Base-by-base conservation (phyloP, 2,113 vertebrate species). In the Hyla sarda region DNA sequence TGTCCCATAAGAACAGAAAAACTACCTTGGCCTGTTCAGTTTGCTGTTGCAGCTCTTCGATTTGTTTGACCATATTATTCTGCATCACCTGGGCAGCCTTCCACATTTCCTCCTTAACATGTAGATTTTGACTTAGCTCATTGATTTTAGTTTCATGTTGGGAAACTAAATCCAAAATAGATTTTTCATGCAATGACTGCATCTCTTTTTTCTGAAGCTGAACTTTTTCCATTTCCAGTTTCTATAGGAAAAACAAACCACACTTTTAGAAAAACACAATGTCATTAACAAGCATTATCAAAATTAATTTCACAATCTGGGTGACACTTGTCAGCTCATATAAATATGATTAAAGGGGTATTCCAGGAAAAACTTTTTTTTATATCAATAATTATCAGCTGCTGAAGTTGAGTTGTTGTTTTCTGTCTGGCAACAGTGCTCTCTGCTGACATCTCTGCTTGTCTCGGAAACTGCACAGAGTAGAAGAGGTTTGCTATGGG, bases 21-120 rank as follows among this genome's bases (percentile, higher is more conserved):
- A 30, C 0, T 93, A 99, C 98, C 92, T 93, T 92, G 88, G 92
- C 94, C 83, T 95, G 93, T 74, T 98, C 95, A 0, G 96, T 96
- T 83, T 95, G 94, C 5, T 90, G 89, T 83, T 91, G 93, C 90
- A 98, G 91, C 82, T 96, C 95, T 58, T 94, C 93, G 37, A 95
- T 87, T 88, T 92, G 89, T 84, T 93, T 93, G 89, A 95, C 89
- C 81, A 97, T 88, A 81, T 94, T 89, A 0, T 75, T 85, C 30
- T 91, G 93, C 79, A 92, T 92, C 81, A 92, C 90, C 3, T 90
- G 93, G 2, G 94, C 92, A 0, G 74, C 88, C 23, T 90, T 87
- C 80, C 96, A 93, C 9, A 92, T 93, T 85, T 93, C 90, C 62
- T 96, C 92, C 2, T 93, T 87, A 65, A 92, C 89, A 88, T 90